Base-by-base conservation (phyloP, 2,797 vertebrate genomes). In the Lepilemur septentrionalis region DNA sequence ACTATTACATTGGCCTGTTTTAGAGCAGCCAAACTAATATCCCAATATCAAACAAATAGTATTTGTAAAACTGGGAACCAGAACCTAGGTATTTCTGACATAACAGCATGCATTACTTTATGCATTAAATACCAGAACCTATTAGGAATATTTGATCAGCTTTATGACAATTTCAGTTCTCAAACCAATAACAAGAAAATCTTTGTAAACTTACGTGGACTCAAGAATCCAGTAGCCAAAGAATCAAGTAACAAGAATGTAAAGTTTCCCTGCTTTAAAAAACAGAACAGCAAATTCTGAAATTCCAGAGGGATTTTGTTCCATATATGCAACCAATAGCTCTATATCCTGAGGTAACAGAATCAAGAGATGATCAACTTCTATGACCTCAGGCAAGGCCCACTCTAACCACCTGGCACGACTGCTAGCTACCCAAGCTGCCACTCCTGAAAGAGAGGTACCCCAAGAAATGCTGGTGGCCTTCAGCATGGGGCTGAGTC, bases 251-350 rank as follows among this genome's bases (percentile, higher is more conserved):
- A 59, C 59, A 63, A 43, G 43, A 82, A 87, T 14, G 41, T 28
- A 63, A 92, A 94, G 43, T 70, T 50, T 50, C 46, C 9, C 48
- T 82, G 67, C 52, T 92, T 91, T 84, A 20, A 83, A 79, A 87
- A 61, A n/a, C 43, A 75, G 20, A 83, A 83, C 2, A 46, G 63
- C 52, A 75, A 57, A 89, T 69, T 89, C n/a, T 89, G 63, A 93
- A 79, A 78, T 73, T 80, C 82, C n/a, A 69, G 78, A 92, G 32
- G 67, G 46, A 83, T 79, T 93, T 57, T 94, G 30, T 83, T 89
- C 18, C 38, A 10, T 50, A 18, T 4, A 8, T 50, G 18, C 5
- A 38, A 69, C 15, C 18, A 57, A 38, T 79, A 65, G 79, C 28
- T 38, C n/a, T 94, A 20, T 35, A 28, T 48, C 8, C 35, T 61